Conservation (phyloP, 2,888 invertebrate species). For the Spisula solida region DNA sequence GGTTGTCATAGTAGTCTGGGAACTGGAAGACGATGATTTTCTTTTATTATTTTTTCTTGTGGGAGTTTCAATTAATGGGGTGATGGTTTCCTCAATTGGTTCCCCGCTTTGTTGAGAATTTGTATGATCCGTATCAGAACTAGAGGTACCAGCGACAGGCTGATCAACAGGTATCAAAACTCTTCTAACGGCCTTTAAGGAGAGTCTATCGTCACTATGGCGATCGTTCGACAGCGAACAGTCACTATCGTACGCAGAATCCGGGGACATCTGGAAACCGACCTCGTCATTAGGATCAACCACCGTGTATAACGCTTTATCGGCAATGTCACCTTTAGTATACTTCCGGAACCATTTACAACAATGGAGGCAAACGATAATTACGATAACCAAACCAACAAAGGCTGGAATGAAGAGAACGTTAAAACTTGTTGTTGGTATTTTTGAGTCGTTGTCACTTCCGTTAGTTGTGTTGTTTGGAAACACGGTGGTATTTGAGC, state of each 20-base stretch:
- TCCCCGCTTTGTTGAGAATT: background rate
- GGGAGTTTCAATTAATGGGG: background rate
- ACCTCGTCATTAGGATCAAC: conserved; percentile 62
- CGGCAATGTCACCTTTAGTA: conserved; percentile 68
- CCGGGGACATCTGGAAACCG: conserved; percentile 60
- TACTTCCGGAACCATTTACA: conserved; percentile 71
- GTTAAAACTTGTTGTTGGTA: conserved; percentile 54
- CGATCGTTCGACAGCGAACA: conserved; percentile 11
- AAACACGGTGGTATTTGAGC: background rate
- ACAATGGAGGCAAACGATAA: conserved; percentile 66
- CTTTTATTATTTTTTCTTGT: background rate
- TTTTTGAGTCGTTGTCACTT: background rate
- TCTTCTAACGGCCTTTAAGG: background rate
- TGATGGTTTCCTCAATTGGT: background rate
- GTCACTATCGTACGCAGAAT: conserved; percentile 54
- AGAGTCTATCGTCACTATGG: background rate
- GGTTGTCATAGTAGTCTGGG: background rate
- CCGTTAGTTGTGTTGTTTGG: background rate
- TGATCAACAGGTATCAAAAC: background rate
- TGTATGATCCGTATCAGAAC: background rate
- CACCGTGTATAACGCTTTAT: conserved; percentile 64
- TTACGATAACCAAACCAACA: conserved; percentile 68
- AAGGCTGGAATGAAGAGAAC: conserved; percentile 68
- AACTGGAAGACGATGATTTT: background rate
- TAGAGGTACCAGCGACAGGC: background rate